These are phyloP conservation scores for Girardia tigrina DNA, from an alignment of 2,888 invertebrate species.

Conservation along the genomic window DNA sequence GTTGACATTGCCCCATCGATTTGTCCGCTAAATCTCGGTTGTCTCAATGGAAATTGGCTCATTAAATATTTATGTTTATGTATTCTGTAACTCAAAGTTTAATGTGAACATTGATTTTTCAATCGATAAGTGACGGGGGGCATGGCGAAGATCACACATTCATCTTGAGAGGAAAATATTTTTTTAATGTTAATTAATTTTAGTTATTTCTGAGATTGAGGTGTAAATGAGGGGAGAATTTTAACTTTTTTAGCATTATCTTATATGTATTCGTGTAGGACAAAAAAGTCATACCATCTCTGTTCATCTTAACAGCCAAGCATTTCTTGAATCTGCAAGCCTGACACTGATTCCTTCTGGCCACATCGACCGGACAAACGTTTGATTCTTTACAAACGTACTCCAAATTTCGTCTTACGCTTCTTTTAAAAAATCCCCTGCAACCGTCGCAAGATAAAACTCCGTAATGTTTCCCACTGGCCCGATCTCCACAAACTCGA, in stretches of 20 bases:
- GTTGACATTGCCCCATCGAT: neutral
- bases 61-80: neutral
- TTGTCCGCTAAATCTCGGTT: neutral
- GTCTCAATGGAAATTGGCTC: neutral
- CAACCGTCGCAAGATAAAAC: slow-evolving; percentile 54
- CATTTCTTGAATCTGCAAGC: slow-evolving; percentile 81
- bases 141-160: too few relatives aligned
- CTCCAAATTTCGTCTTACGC: slow-evolving; percentile 71
- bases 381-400: slow-evolving; percentile 81
- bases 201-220: too few relatives aligned
- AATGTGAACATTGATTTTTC: neutral
- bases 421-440: slow-evolving; percentile 80
- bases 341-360: slow-evolving; percentile 80
- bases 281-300: slow-evolving; percentile 63
- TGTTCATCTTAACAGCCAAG: slow-evolving; percentile 76
- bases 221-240: too few relatives aligned
- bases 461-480: slow-evolving; percentile 55
- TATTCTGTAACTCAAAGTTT: neutral
- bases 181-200: too few relatives aligned
- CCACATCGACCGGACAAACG: slow-evolving; percentile 74
- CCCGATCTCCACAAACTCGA: slow-evolving; percentile 51
- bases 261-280: too few relatives aligned
- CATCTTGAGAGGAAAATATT: too few relatives aligned
- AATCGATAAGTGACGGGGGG: neutral
- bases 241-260: too few relatives aligned